phyloP scores from a whole-genome alignment of 1,140 invertebrate genomes.

The Megalonaias nervosa region DNA sequence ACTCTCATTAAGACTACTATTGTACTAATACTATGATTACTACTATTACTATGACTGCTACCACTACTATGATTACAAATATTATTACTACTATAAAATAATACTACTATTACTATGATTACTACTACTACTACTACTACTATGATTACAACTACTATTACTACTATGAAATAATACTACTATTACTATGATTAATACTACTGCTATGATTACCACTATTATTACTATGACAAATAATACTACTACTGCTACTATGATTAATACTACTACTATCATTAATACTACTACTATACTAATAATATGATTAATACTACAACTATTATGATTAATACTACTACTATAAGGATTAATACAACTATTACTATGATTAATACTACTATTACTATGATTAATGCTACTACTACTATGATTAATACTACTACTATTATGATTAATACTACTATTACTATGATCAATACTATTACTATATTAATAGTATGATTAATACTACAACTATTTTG shows the following conservation, averaged over 20 bases:
- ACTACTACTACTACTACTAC: too few species aligned
- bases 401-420: conserved; percentile 1
- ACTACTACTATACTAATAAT: not conserved
- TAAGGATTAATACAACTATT: not conserved
- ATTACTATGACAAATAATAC: not conserved
- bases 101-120: too few species aligned
- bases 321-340: not conserved
- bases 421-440: not conserved
- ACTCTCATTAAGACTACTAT: too few species aligned
- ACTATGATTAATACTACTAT: not conserved
- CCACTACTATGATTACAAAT: too few species aligned
- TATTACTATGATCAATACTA: not conserved
- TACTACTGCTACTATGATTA: not conserved
- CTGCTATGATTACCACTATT: not conserved
- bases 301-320: not conserved
- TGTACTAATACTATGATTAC: too few species aligned
- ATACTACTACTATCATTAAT: not conserved
- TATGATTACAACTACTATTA: too few species aligned
- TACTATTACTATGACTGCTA: too few species aligned
- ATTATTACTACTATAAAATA: too few species aligned
- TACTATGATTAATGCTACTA: not conserved
- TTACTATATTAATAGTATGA: not conserved
- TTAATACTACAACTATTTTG: not conserved
- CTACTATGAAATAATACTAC: too few species aligned
- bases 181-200: not conserved